phyloP scores from a whole-genome alignment of 2,113 vertebrate species.

The Myanophis thanlyinensis region DNA sequence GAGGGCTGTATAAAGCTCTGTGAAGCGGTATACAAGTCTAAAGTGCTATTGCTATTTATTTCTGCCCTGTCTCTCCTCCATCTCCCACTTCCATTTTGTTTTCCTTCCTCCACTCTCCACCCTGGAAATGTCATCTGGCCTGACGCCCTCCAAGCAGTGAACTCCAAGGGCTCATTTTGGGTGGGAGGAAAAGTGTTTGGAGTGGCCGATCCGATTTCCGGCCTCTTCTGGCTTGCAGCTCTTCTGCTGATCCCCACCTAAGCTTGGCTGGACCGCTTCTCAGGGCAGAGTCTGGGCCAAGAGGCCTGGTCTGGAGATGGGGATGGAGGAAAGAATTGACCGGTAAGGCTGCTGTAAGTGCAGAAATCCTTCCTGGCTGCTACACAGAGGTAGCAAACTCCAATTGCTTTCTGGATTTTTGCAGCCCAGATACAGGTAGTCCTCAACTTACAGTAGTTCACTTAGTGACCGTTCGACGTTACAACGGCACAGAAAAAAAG shows the following conservation, averaged over 20 bases:
- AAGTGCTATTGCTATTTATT: too few species aligned
- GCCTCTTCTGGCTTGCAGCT: constrained; percentile 36
- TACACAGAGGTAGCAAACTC: not conserved
- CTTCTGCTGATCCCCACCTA: not conserved
- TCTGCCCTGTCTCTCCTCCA: not conserved
- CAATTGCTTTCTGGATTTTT: too few species aligned
- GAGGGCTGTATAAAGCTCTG: too few species aligned
- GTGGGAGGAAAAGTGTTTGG: constrained; percentile 58
- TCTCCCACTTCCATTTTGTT: rapidly evolving
- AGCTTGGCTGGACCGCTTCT: not conserved
- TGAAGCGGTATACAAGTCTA: too few species aligned
- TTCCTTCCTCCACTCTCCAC: constrained; percentile 11
- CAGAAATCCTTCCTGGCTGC: not conserved
- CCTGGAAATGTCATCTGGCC: constrained; percentile 12
- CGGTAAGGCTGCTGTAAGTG: not conserved
- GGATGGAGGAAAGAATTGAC: not conserved
- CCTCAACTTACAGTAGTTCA: too few species aligned
- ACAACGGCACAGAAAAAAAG: too few species aligned
- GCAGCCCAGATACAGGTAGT: too few species aligned
- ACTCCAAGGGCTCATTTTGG: constrained; percentile 31
- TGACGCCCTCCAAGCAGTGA: constrained; percentile 52
- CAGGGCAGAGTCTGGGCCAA: too few species aligned
- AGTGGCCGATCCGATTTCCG: constrained; percentile 46
- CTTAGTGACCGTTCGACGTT: too few species aligned
- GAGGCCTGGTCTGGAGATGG: not conserved